These are phyloP conservation scores for Florisuga fusca DNA, from an alignment of 2,797 vertebrate species.

Conservation along the genomic window DNA sequence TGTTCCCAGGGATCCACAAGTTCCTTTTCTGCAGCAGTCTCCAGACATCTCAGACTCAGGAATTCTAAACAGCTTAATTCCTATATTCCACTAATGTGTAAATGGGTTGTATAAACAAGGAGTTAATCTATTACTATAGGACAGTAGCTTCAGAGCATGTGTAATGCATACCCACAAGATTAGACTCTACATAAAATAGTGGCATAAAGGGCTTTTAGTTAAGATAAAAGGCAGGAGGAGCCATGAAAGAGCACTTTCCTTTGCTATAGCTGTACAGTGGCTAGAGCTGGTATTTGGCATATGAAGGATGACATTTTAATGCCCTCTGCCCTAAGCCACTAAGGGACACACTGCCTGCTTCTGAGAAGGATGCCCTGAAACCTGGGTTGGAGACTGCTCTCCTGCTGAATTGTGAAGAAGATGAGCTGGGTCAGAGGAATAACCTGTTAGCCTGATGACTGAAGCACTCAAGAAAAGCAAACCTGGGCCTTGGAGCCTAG, in stretches of 20 bases:
- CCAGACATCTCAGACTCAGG: not conserved
- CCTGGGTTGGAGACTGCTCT: not conserved
- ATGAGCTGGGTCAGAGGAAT: not conserved
- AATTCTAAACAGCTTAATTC: not conserved
- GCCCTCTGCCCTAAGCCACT: not conserved
- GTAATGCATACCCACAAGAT: not conserved
- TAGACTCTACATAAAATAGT: not conserved
- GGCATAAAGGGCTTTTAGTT: not conserved
- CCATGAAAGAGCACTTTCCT: not conserved
- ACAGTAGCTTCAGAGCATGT: not conserved
- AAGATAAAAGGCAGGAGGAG: not conserved
- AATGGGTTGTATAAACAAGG: not conserved
- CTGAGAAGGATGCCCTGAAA: not conserved
- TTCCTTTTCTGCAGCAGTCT: not conserved
- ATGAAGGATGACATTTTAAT: not conserved
- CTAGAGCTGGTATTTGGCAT: not conserved
- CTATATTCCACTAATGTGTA: not conserved
- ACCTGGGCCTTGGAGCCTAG: not conserved
- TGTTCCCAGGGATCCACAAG: not conserved
- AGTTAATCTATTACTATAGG: not conserved
- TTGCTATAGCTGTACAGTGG: not conserved
- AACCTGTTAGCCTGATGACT: not conserved
- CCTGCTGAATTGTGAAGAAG: not conserved
- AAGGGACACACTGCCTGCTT: rapidly evolving
- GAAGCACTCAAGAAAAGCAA: not conserved